A percentile compares a stretch with the other conserved stretches of the same genome.
phyloP scores from a whole-genome alignment of 2,888 invertebrate genomes.

The Drosophila helvetica region DNA sequence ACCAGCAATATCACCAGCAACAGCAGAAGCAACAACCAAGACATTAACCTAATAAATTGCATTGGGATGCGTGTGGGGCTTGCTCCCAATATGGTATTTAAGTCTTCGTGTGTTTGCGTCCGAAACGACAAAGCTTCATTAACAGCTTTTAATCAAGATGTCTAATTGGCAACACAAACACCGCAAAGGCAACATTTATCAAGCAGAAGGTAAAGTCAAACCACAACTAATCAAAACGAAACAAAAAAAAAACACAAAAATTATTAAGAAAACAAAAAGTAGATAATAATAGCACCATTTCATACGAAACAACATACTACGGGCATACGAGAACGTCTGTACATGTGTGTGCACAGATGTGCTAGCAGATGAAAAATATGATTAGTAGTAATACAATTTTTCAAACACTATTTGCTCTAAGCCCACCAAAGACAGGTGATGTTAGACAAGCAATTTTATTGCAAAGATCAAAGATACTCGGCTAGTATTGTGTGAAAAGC shows the following conservation, averaged over 20 bases:
- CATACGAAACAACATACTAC: neutral
- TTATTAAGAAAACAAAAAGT: conserved; percentile 12
- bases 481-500: conserved; percentile 37
- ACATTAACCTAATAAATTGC: conserved; percentile 38
- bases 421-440: conserved; percentile 15
- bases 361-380: conserved; percentile 19
- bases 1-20: neutral
- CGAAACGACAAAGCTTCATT: conserved; percentile 41
- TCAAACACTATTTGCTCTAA: conserved; percentile 21
- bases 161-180: conserved; percentile 48
- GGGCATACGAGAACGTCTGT: neutral
- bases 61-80: conserved; percentile 9
- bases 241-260: conserved; percentile 2
- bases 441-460: conserved; percentile 33
- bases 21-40: neutral
- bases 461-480: conserved; percentile 16
- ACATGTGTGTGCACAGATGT: neutral
- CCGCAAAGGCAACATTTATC: conserved; percentile 28
- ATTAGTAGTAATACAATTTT: conserved; percentile 24
- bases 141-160: conserved; percentile 52
- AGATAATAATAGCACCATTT: conserved; percentile 3
- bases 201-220: conserved; percentile 28
- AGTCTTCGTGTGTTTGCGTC: conserved; percentile 11
- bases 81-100: conserved; percentile 1
- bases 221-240: conserved; percentile 24